Percentiles rank a stretch among this genome's conserved stretches.
phyloP scores from a whole-genome alignment of 2,888 invertebrate species.

The Ferrisia virgata region DNA sequence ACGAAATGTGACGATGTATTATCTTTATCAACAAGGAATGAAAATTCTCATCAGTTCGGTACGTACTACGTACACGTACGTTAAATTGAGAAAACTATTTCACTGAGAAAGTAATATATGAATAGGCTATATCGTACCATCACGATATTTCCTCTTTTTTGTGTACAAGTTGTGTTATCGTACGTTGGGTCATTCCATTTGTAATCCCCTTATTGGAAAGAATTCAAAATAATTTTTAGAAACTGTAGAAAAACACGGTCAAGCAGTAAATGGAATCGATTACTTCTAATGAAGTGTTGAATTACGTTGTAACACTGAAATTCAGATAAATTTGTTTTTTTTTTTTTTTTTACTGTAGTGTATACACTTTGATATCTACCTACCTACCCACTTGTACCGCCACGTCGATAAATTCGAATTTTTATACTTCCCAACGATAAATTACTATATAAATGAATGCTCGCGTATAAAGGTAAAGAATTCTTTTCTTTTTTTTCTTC shows the following conservation, averaged over 20 bases:
- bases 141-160: background rate
- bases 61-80: too few relatives aligned
- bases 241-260: conserved; percentile 2
- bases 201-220: conserved; percentile 15
- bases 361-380: too few relatives aligned
- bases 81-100: background rate
- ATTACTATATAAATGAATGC: background rate
- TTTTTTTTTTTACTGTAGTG: too few relatives aligned
- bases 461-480: background rate
- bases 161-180: background rate
- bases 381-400: too few relatives aligned
- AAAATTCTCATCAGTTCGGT: background rate
- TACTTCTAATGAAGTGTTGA: conserved; percentile 25
- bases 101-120: background rate
- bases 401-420: background rate
- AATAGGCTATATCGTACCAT: background rate
- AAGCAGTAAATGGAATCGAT: conserved; percentile 6
- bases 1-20: background rate
- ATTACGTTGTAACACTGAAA: conserved; percentile 12
- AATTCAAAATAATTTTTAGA: conserved; percentile 12
- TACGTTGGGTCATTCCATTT: background rate
- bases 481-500: background rate
- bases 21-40: background rate
- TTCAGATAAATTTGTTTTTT: background rate
- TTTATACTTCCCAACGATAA: background rate